phyloP scores from a whole-genome alignment of 1,140 invertebrate genomes.

The Bombus fervidus region DNA sequence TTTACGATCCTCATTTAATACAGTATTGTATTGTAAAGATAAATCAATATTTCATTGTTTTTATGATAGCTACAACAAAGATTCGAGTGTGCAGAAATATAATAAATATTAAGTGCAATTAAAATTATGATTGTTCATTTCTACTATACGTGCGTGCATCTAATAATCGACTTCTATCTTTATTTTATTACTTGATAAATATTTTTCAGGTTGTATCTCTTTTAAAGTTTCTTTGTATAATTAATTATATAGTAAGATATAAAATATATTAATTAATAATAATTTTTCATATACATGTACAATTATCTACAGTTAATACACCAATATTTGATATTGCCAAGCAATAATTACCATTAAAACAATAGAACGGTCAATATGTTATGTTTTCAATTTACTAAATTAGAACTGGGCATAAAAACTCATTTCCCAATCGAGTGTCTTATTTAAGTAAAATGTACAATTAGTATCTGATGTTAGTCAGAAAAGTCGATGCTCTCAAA shows the following conservation, averaged over 20 bases:
- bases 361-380: too few relatives aligned
- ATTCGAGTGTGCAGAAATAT: background rate
- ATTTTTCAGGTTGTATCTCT: too few relatives aligned
- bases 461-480: background rate
- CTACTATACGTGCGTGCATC: background rate
- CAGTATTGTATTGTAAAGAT: background rate
- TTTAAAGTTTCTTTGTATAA: too few relatives aligned
- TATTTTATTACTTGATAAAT: background rate
- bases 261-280: too few relatives aligned
- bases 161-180: background rate
- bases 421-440: background rate
- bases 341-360: too few relatives aligned
- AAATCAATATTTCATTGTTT: slow-evolving; percentile 9
- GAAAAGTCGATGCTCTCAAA: background rate
- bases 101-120: background rate
- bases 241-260: too few relatives aligned
- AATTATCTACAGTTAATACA: too few relatives aligned
- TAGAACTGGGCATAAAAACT: too few relatives aligned
- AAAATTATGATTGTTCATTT: background rate
- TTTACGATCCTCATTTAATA: slow-evolving; percentile 1
- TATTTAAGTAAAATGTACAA: background rate
- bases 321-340: too few relatives aligned
- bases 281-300: too few relatives aligned
- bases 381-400: too few relatives aligned
- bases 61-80: background rate